Percentiles rank a stretch among this genome's conserved stretches.
These are phyloP conservation scores for Megaustenia siamemsis DNA, from an alignment of 2,888 invertebrate genomes.

Conservation along the genomic window DNA sequence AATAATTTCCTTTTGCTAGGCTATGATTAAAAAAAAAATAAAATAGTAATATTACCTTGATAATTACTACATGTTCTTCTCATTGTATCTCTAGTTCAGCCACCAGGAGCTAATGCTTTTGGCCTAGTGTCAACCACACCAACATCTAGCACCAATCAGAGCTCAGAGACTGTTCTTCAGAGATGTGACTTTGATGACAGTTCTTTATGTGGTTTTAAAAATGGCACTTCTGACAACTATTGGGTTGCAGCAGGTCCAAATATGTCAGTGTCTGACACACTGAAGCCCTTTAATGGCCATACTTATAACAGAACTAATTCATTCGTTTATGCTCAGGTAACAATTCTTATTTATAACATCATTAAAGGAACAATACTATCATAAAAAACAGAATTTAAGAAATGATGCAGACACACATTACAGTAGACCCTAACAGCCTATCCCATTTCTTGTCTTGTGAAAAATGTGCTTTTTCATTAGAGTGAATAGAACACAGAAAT, in stretches of 20 bases:
- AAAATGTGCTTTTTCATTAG: too few species aligned
- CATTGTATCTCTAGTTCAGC: constrained; percentile 4
- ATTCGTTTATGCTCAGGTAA: constrained; percentile 38
- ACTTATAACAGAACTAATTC: neutral
- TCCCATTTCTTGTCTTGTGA: too few species aligned
- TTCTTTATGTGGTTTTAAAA: constrained; percentile 17
- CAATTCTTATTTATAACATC: too few species aligned
- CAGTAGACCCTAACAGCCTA: too few species aligned
- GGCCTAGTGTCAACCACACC: neutral
- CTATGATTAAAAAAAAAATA: neutral
- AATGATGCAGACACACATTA: too few species aligned
- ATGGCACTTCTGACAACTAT: neutral
- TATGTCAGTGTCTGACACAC: constrained; percentile 9
- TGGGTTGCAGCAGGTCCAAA: constrained; percentile 7
- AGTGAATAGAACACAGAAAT: too few species aligned
- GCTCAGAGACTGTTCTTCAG: neutral
- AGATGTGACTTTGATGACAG: constrained; percentile 21
- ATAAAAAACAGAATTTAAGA: too few species aligned
- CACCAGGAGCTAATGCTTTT: neutral
- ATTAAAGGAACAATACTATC: too few species aligned
- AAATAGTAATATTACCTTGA: neutral
- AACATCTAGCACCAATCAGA: neutral
- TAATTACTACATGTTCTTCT: neutral
- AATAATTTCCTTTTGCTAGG: too few species aligned
- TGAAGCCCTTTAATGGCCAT: constrained; percentile 17